Conservation (phyloP, 2,888 invertebrate species). For the Cabera pusaria region DNA sequence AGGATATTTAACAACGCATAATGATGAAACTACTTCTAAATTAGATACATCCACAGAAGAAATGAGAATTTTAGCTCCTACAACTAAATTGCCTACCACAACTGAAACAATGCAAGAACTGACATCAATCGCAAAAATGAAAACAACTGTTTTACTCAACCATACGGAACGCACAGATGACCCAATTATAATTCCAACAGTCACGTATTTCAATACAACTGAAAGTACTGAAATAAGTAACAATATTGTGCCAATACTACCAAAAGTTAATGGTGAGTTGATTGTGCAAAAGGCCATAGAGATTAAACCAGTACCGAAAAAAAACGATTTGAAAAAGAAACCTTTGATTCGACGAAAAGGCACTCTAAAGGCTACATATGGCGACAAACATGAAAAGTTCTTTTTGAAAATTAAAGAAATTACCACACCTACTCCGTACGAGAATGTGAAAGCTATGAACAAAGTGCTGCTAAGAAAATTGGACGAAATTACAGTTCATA, state of each 20-base stretch:
- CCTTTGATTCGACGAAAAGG: constrained; percentile 70
- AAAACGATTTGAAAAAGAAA: constrained; percentile 65
- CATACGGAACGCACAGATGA: constrained; percentile 33
- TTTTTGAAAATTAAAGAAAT: constrained; percentile 46
- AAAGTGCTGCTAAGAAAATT: constrained; percentile 13
- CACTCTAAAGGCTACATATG: constrained; percentile 76
- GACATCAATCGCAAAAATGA: constrained; percentile 10
- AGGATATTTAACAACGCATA: constrained; percentile 19
- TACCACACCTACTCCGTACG: constrained; percentile 3
- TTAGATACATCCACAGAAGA: constrained; percentile 16
- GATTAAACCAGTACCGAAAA: constrained; percentile 48
- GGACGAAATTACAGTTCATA: constrained; percentile 2
- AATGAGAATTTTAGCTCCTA: too few species aligned
- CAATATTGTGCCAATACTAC: constrained; percentile 50
- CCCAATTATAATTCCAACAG: constrained; percentile 63
- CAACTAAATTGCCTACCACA: not conserved
- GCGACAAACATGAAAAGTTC: constrained; percentile 72
- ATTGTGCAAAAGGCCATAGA: constrained; percentile 56
- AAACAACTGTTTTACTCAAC: not conserved
- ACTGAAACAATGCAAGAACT: constrained; percentile 5
- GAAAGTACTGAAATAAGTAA: constrained; percentile 52
- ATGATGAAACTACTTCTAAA: constrained; percentile 14
- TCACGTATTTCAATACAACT: constrained; percentile 45
- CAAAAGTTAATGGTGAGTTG: constrained; percentile 56
- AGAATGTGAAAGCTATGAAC: constrained; percentile 5